phyloP scores from a whole-genome alignment of 2,113 vertebrate genomes.

The Peromyscus californicus region DNA sequence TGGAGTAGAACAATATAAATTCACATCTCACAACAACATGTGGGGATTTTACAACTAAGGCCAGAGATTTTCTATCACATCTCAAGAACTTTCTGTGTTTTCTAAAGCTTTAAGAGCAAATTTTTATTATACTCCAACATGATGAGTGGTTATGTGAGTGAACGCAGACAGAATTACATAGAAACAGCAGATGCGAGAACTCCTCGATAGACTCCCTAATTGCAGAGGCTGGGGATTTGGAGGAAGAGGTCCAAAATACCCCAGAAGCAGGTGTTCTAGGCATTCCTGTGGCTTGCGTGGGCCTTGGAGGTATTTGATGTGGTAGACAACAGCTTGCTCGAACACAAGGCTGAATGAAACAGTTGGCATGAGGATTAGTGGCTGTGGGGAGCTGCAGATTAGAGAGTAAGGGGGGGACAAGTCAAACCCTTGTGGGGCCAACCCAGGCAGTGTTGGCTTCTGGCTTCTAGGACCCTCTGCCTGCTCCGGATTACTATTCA shows the following conservation, averaged over 20 bases:
- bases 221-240: conserved; percentile 16
- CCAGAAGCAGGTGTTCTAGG: conserved; percentile 21
- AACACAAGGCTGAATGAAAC: neutral
- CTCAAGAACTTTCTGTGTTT: conserved; percentile 40
- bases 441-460: neutral
- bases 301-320: conserved; percentile 19
- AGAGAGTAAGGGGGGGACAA: neutral
- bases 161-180: neutral
- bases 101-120: neutral
- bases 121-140: neutral
- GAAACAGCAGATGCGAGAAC: conserved; percentile 64
- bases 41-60: conserved; percentile 31
- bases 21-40: neutral
- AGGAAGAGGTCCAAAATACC: neutral
- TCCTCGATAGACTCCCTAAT: neutral
- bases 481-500: neutral
- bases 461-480: neutral
- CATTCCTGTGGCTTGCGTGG: neutral
- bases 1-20: neutral
- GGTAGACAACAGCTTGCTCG: conserved; percentile 25
- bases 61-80: conserved; percentile 19
- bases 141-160: conserved; percentile 41
- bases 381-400: neutral
- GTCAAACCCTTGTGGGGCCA: neutral
- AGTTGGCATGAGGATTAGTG: conserved; percentile 31